Evolutionary conservation across 1,140 invertebrate genomes (phyloP).

Genomic region (Elymnias hypermnestra): DNA sequence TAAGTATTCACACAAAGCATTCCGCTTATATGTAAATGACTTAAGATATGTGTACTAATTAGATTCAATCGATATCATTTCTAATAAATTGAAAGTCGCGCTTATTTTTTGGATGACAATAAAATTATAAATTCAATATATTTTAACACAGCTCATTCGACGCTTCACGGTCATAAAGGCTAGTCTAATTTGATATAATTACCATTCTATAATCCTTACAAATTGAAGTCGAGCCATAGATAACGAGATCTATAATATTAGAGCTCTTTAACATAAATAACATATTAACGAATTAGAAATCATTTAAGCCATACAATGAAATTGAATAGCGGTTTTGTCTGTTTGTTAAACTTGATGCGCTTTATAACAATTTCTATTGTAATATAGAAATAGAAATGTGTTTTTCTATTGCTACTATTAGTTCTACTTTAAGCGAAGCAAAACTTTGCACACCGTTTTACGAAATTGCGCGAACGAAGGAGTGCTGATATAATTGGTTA

Average conservation of each 20-base stretch:
- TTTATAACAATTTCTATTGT: no score
- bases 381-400: no score
- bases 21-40: not conserved
- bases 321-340: no score
- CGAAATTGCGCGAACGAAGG: no score
- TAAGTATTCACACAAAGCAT: no score
- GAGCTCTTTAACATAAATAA: conserved; percentile 6
- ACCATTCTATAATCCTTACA: not conserved
- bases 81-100: not conserved
- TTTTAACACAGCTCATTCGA: not conserved
- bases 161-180: conserved; percentile 2
- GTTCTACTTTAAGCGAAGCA: no score
- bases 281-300: conserved; percentile 5
- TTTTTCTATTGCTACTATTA: no score
- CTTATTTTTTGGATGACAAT: conserved; percentile 2
- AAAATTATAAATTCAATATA: conserved; percentile 6
- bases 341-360: no score
- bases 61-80: not conserved
- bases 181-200: conserved; percentile 6
- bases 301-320: no score
- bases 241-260: conserved; percentile 5
- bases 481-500: no score
- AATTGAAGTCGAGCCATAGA: not conserved
- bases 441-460: no score
- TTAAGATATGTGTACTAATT: not conserved